Conservation (phyloP, 2,888 invertebrate species). For the Himalopsyche anomala region DNA sequence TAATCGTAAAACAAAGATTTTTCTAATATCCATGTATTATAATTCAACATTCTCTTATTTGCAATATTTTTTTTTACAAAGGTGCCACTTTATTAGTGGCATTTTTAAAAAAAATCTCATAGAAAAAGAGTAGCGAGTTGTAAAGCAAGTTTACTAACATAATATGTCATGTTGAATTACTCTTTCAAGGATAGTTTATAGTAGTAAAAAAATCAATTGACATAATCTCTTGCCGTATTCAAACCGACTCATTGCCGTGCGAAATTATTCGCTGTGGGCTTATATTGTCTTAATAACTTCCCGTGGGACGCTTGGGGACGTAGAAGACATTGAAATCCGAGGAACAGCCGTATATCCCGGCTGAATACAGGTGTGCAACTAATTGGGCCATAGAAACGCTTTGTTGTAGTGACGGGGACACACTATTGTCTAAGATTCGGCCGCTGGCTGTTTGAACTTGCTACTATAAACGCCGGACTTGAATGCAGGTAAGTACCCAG, state of each 20-base stretch:
- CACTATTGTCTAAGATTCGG: slow-evolving; percentile 34
- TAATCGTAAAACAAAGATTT: too few relatives aligned
- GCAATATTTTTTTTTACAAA: too few relatives aligned
- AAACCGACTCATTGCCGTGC: neutral
- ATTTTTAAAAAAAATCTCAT: too few relatives aligned
- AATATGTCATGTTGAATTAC: too few relatives aligned
- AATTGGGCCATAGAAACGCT: slow-evolving; percentile 14
- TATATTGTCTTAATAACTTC: neutral
- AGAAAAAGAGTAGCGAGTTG: too few relatives aligned
- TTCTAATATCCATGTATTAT: too few relatives aligned
- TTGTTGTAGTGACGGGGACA: slow-evolving; percentile 11
- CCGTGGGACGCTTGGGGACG: neutral
- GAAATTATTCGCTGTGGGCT: neutral
- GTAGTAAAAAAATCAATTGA: too few relatives aligned
- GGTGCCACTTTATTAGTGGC: too few relatives aligned
- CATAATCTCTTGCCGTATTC: neutral
- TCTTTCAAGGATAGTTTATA: too few relatives aligned
- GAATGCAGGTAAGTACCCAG: slow-evolving; percentile 6
- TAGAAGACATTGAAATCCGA: neutral
- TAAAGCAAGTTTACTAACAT: too few relatives aligned
- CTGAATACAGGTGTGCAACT: slow-evolving; percentile 23
- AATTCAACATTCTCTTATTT: too few relatives aligned
- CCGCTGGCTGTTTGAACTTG: slow-evolving; percentile 22
- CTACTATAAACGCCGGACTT: neutral
- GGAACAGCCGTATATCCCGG: neutral